Conservation (phyloP, 23 tunicate genomes). For the Trididemnum clinides region DNA sequence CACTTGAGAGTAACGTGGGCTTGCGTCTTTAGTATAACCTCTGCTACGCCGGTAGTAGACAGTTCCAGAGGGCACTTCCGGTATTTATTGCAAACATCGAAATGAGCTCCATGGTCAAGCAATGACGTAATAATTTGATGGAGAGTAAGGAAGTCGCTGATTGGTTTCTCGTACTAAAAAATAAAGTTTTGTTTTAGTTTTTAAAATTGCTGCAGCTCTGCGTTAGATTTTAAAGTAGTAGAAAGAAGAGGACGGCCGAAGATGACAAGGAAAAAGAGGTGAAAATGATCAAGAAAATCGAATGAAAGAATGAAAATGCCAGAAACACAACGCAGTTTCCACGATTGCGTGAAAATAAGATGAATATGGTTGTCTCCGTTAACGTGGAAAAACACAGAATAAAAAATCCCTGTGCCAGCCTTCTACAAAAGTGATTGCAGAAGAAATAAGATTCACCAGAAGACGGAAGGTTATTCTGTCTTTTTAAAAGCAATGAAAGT, state of each 20-base stretch:
- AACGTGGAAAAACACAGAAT: too few species aligned
- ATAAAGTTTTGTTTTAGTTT: background rate
- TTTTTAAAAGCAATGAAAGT: too few species aligned
- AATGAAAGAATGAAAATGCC: background rate
- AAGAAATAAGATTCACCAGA: too few species aligned
- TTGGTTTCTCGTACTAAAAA: conserved; percentile 75
- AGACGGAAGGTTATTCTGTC: too few species aligned
- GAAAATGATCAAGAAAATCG: background rate
- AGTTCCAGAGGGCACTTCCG: conserved; percentile 60
- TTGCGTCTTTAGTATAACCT: conserved; percentile 62
- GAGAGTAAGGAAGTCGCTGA: conserved; percentile 82
- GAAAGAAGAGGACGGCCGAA: background rate
- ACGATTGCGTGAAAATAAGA: too few species aligned
- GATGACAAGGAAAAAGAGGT: background rate
- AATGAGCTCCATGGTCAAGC: conserved; percentile 81
- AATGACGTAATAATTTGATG: conserved; percentile 59
- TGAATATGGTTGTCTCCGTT: too few species aligned
- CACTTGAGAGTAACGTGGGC: conserved; percentile 57
- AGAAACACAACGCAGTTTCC: background rate
- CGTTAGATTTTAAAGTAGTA: too few species aligned
- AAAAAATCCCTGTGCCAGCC: too few species aligned
- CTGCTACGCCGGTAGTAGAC: conserved; percentile 85
- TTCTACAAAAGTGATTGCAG: too few species aligned
- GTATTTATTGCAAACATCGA: conserved; percentile 48
- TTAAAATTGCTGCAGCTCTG: too few species aligned